Conservation (phyloP, 1,140 invertebrate genomes). For the Trichonephila clavipes region DNA sequence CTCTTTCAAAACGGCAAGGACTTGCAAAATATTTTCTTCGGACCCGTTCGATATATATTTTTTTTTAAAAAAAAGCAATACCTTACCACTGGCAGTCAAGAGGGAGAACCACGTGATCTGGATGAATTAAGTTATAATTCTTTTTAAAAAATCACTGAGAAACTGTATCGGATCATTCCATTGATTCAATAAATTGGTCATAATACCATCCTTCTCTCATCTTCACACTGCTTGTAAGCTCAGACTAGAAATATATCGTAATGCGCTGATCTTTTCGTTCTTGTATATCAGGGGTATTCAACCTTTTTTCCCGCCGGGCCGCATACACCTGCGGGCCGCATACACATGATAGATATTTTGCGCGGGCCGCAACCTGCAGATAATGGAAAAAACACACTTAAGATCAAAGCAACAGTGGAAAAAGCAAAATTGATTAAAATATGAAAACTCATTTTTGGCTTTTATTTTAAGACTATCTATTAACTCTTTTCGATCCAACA, state of each 20-base stretch:
- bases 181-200: not conserved
- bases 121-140: not conserved
- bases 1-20: conserved; percentile 17
- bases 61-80: not conserved
- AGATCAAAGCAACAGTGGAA: too few relatives aligned
- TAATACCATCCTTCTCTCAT: not conserved
- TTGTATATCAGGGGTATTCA: too few relatives aligned
- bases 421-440: too few relatives aligned
- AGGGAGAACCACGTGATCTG: not conserved
- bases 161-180: not conserved
- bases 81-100: not conserved
- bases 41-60: not conserved
- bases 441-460: too few relatives aligned
- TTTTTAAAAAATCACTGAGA: not conserved
- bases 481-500: too few relatives aligned
- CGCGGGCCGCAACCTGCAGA: too few relatives aligned
- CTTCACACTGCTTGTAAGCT: not conserved
- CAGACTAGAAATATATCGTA: not conserved
- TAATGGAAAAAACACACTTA: too few relatives aligned
- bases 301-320: too few relatives aligned
- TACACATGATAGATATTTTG: too few relatives aligned
- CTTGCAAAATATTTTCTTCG: not conserved
- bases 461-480: too few relatives aligned
- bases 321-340: too few relatives aligned
- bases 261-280: not conserved